These are phyloP conservation scores for Neostethus bicornis DNA, from an alignment of 2,797 vertebrate genomes.

Conservation along the genomic window DNA sequence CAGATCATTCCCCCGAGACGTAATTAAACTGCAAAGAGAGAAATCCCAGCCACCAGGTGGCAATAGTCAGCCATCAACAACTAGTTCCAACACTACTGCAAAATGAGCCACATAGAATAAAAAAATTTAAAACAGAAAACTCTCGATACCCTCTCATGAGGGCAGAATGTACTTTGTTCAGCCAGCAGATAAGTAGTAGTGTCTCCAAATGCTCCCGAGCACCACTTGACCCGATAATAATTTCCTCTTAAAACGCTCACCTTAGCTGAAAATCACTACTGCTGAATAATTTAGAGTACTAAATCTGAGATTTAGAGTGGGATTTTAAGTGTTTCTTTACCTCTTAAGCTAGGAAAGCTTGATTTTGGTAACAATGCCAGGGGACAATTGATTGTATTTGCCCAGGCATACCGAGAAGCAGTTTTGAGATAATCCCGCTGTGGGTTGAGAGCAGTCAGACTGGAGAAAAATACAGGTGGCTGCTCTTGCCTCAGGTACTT, in stretches of 20 bases:
- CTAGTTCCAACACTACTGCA: not conserved
- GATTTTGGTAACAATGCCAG: slow-evolving; percentile 15
- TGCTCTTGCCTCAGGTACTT: slow-evolving; percentile 35
- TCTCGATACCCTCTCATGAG: slow-evolving; percentile 55
- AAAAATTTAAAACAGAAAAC: slow-evolving; percentile 35
- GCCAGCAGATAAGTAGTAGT: slow-evolving; percentile 43
- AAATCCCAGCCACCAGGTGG: slow-evolving; percentile 66
- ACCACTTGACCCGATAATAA: slow-evolving; percentile 1
- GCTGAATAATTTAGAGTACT: slow-evolving; percentile 41
- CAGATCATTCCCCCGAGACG: slow-evolving; percentile 62
- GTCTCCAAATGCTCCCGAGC: slow-evolving; percentile 24
- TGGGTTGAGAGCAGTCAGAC: slow-evolving; percentile 23
- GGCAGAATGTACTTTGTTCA: slow-evolving; percentile 50
- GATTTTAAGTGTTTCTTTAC: slow-evolving; percentile 4
- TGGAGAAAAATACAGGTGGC: slow-evolving; percentile 40
- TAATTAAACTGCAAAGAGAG: slow-evolving; percentile 58
- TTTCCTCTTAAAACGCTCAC: slow-evolving; percentile 36
- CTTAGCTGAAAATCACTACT: slow-evolving; percentile 41
- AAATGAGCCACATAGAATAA: slow-evolving; percentile 24
- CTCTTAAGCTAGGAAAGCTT: not conserved
- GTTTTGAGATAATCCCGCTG: slow-evolving; percentile 18
- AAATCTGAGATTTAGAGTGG: slow-evolving; percentile 26
- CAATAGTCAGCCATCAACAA: slow-evolving; percentile 59
- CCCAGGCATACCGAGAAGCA: slow-evolving; percentile 29
- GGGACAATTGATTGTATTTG: slow-evolving; percentile 32